Evolutionary conservation across 2,888 invertebrate genomes (phyloP), one percentile per base, ranked within the genome.

Genomic region (Gonocerus acuteangulatus): DNA sequence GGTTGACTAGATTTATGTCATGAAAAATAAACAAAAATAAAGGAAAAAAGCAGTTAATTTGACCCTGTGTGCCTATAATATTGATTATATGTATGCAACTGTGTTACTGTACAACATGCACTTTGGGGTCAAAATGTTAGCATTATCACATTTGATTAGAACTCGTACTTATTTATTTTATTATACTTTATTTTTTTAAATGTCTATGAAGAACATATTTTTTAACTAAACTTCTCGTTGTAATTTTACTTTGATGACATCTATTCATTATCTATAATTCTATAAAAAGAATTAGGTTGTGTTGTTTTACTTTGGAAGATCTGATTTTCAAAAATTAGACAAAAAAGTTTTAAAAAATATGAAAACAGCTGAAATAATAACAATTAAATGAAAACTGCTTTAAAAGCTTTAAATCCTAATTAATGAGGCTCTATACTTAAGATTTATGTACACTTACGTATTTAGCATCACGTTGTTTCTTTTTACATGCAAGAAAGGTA

Each of bases 401-500:
- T 6, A 27, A 27, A 27, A 27, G 27, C 27, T 27, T 27, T 27
- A 27, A 27, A 6, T 9, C 9, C 27, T 27, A 27, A 27, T 27
- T 27, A 27, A 27, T 27, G 27, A 27, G 27, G 27, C 27, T 27
- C 27, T 27, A 27, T 27, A 27, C 27, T 27, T 27, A 27, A 27
- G 27, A 27, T 27, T 27, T 27, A 27, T 27, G 27, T 42, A 52
- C 42, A 36, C 36, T 52, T 52, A 52, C 52, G 52, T 52, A 52
- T 52, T 47, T 47, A 19, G 16, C 21, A 42, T 52, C 36, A 39
- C 42, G 15, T n/a, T 52, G 39, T 36, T 27, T 52, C 22, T 57
- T 57, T 44, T 57, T 45, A 44, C 44, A 45, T 57, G 57, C 57
- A 57, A 57, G 47, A 57, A 57, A 44, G 42, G 57, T 57, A 57